Evolutionary conservation across 30 jellyfish, hydroid and myxozoan species (phyloP).

Genomic region (Pseudorhiza aurosa): DNA sequence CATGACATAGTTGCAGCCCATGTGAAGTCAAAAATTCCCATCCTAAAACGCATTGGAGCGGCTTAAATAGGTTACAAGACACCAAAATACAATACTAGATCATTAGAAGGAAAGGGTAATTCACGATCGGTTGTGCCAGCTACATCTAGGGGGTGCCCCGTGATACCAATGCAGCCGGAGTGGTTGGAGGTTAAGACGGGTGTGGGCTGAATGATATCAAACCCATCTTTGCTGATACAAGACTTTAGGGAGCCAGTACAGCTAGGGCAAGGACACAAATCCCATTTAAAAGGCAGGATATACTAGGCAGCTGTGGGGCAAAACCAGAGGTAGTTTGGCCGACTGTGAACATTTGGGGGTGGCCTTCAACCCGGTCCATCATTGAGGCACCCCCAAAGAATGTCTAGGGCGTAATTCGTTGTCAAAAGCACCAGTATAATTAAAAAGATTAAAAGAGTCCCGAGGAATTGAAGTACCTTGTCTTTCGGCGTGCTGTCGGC

Average conservation of each 20-base stretch:
- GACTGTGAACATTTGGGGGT: constrained; percentile 44
- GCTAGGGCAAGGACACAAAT: constrained; percentile 25
- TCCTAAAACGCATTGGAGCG: constrained; percentile 24
- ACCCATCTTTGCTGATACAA: not conserved
- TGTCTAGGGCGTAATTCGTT: no score
- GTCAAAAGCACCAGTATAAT: no score
- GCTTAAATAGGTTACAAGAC: not conserved
- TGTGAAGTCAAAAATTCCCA: constrained; percentile 38
- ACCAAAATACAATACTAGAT: not conserved
- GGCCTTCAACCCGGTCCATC: constrained; percentile 61
- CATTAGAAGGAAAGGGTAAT: not conserved
- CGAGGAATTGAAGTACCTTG: no score
- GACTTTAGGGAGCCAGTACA: constrained; percentile 61
- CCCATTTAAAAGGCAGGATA: constrained; percentile 20
- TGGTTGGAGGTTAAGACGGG: not conserved
- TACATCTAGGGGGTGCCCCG: constrained; percentile 22
- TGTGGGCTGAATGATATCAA: constrained; percentile 1
- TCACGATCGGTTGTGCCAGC: constrained; percentile 8
- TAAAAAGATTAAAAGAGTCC: no score
- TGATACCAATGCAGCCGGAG: constrained; percentile 12
- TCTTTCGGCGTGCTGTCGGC: no score
- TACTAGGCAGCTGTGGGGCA: not conserved
- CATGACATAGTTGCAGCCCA: not conserved
- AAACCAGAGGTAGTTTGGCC: constrained; percentile 1
- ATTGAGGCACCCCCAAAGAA: constrained; percentile 63